Evolutionary conservation across 2,113 vertebrate genomes (phyloP).

Genomic region (Cyanoramphus novaezelandiae): DNA sequence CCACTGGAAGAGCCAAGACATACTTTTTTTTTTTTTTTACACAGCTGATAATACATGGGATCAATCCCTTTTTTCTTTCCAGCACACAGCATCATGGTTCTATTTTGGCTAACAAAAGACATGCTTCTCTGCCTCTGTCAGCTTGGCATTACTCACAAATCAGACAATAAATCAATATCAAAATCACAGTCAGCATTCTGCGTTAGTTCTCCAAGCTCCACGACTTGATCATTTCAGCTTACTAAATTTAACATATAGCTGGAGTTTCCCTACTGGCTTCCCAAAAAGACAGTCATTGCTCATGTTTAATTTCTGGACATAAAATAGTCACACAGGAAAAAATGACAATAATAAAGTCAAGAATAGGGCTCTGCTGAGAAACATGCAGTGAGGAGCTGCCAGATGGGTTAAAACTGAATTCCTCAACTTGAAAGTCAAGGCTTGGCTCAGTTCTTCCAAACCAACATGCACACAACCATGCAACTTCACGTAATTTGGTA

Average conservation of each 20-base stretch:
- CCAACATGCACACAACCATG: not conserved
- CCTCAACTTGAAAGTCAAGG: not conserved
- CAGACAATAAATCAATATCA: not conserved
- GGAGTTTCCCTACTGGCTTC: not conserved
- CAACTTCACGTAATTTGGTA: not conserved
- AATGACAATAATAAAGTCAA: not conserved
- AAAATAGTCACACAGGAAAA: not conserved
- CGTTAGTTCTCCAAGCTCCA: not conserved
- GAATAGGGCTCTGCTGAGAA: not conserved
- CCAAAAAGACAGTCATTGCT: not conserved
- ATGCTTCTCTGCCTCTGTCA: not conserved
- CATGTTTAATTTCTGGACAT: not conserved
- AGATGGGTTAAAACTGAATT: not conserved
- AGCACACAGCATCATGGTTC: not conserved
- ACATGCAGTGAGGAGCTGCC: not conserved
- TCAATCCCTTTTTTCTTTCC: not conserved
- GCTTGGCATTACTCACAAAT: not conserved
- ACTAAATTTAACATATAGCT: not conserved
- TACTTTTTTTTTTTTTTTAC: not conserved
- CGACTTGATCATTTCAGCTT: not conserved
- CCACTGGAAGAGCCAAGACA: not conserved
- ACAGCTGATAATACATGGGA: not conserved
- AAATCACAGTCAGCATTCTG: not conserved
- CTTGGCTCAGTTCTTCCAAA: not conserved
- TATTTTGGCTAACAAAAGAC: not conserved